Evolutionary conservation across 2,888 invertebrate species (phyloP), one percentile per base, ranked within the genome.

Genomic region (Cryptus viduatorius): DNA sequence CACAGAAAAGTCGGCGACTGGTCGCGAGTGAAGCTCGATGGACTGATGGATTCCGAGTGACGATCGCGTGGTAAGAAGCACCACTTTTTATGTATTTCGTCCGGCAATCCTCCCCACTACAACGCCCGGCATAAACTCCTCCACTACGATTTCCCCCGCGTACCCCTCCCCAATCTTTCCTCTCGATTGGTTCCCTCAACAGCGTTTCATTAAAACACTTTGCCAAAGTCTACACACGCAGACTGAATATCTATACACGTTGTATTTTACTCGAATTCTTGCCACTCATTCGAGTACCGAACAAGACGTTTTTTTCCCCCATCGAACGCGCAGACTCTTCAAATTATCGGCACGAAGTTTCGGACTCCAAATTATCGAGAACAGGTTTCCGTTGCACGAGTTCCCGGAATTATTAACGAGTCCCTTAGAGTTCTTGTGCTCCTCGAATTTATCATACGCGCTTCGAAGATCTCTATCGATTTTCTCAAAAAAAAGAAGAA

Each of bases 51-150:
- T 79, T 81, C 77, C 79, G 83, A 87, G 81, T 79, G 86, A 90
- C 88, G 89, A 88, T 84, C 87, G 86, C 84, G 84, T 89, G 85
- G 78, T 67, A 77, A 72, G 69, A 80, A 82, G 69, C 84, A 71
- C 87, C 87, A 88, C 83, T 86, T 89, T 90, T 90, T 90, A 90
- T 90, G 86, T 79, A 79, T 79, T 67, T 76, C 78, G 42, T 76
- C 46, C 37, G 50, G 69, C 77, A 65, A 83, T 79, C 81, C 56
- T 79, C 78, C 71, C 61, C 83, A 81, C 79, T 81, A 80, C 82
- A 59, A 56, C 79, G 37, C 53, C 59, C 37, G 16, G 16, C 59
- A 24, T 37, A 37, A 48, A 42, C 46, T 48, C 48, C 46, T 48
- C 48, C 37, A 29, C 37, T 56, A 19, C 5, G 31, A 29, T 1